Percentiles rank a stretch among this genome's conserved stretches.
Evolutionary conservation across 2,113 vertebrate genomes (phyloP).

Genomic region (Mus musculus): DNA sequence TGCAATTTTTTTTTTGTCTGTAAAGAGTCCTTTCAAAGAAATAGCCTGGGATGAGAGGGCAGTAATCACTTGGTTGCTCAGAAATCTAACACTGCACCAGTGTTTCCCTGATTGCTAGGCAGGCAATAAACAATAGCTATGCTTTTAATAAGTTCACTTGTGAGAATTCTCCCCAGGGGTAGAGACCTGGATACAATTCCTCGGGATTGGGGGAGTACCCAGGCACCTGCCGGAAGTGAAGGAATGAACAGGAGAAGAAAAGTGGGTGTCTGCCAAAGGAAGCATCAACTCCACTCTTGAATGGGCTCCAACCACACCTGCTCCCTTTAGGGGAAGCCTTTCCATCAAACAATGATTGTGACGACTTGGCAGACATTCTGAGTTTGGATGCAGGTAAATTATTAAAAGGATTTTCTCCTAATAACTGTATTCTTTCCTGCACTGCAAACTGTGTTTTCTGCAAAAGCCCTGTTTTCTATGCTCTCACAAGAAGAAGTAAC

Average conservation of each 20-base stretch:
- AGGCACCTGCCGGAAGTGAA: constrained; percentile 69
- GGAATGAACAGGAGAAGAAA: constrained; percentile 63
- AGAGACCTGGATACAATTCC: constrained; percentile 54
- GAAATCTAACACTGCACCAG: not conserved
- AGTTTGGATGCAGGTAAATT: constrained; percentile 72
- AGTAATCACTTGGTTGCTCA: not conserved
- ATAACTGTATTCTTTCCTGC: constrained; percentile 48
- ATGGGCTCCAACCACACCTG: constrained; percentile 79
- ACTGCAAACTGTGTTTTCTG: constrained; percentile 21
- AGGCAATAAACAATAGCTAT: constrained; percentile 25
- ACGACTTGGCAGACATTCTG: constrained; percentile 71
- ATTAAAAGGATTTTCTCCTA: constrained; percentile 64
- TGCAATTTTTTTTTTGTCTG: not conserved
- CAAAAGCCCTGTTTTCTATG: not conserved
- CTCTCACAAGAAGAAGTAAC: not conserved
- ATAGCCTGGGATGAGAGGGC: not conserved
- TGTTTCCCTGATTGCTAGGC: not conserved
- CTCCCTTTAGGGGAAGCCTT: constrained; percentile 80
- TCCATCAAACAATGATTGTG: constrained; percentile 75
- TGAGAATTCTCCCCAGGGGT: constrained; percentile 64
- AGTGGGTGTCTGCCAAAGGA: constrained; percentile 71
- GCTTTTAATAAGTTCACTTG: constrained; percentile 61
- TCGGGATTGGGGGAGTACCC: not conserved
- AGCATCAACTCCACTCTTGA: constrained; percentile 68
- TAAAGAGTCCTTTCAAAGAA: constrained; percentile 26